A percentile compares a stretch with the other conserved stretches of the same genome.
Conservation (phyloP, 2,113 vertebrate genomes). For the Hippoglossus stenolepis region DNA sequence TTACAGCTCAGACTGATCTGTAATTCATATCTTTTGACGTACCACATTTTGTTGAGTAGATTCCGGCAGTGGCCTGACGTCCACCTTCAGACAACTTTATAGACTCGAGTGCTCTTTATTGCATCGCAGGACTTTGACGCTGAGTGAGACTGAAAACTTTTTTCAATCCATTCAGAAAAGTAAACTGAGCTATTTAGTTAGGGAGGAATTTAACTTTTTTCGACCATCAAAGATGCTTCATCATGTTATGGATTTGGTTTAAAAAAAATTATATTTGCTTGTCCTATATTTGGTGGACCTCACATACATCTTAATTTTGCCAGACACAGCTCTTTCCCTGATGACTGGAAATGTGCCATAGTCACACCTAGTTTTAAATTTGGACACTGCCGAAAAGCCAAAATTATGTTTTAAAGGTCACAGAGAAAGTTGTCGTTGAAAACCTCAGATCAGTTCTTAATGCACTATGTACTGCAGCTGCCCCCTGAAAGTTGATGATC, state of each 20-base stretch:
- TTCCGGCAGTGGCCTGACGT: not conserved
- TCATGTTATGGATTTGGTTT: slow-evolving; percentile 1
- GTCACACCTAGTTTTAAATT: no score
- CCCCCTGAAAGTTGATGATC: no score
- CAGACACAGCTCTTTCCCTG: not conserved
- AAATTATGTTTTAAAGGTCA: no score
- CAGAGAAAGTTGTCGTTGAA: no score
- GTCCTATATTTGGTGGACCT: no score
- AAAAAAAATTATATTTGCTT: not conserved
- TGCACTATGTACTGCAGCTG: no score
- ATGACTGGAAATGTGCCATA: not conserved
- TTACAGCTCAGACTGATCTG: not conserved
- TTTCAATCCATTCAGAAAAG: not conserved
- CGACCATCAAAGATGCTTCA: not conserved
- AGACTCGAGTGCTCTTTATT: slow-evolving; percentile 26
- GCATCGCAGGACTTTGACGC: not conserved
- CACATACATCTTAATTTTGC: not conserved
- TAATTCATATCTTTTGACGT: no score
- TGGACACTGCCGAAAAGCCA: no score
- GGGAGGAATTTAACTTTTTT: not conserved
- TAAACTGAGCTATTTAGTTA: not conserved
- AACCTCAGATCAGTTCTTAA: no score
- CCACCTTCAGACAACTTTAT: slow-evolving; percentile 23
- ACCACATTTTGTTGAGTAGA: slow-evolving; percentile 4
- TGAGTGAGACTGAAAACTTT: not conserved